Base-by-base conservation (phyloP, 1,140 invertebrate species). In the Monochamus saltuarius region DNA sequence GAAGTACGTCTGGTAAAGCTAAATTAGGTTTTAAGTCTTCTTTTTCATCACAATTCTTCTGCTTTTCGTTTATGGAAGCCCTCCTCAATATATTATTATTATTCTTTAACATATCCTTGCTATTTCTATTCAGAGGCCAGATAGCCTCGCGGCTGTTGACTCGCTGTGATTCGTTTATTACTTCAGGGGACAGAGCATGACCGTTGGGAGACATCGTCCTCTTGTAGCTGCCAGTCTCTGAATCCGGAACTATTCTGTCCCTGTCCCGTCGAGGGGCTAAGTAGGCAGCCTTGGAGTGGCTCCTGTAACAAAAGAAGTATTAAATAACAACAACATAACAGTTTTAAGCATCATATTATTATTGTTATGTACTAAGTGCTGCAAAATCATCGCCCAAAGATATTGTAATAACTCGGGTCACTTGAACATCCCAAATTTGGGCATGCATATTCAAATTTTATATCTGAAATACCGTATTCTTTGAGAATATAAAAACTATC, bases 221-320 rank as follows among this genome's bases (percentile, higher is more conserved):
- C 69, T 89, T 87, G 76, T 90, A 90, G 69, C 87, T 89, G 50
- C 89, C 89, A 70, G 89, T 87, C 68, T 89, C 84, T 3, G 83
- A 82, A 62, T 84, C 84, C 42, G 83, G 83, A 40, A 81, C 74
- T 19, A 82, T 78, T 63, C 79, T 78, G 59, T 86, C 86, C 29
- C 84, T 78, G 68, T 89, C 88, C 58, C 87, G 81, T 13, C 85
- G 79, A 42, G 85, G 83, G 1, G 87, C 84, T 77, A 90, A 75
- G 73, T 89, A 90, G 37, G 89, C 90, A 58, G 88, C 88, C 78
- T 91, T 90, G 13, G 89, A 89, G 69, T 89, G 87, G 67, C 85
- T 89, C 79, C 89, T 91, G 81, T 4, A 84, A 84, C 51, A 65
- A 70, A 66, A 72, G 52, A 55, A 60, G 10, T 34, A 1, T 36